Conservation (phyloP, 2,797 vertebrate genomes). For the Bucorvus abyssinicus region DNA sequence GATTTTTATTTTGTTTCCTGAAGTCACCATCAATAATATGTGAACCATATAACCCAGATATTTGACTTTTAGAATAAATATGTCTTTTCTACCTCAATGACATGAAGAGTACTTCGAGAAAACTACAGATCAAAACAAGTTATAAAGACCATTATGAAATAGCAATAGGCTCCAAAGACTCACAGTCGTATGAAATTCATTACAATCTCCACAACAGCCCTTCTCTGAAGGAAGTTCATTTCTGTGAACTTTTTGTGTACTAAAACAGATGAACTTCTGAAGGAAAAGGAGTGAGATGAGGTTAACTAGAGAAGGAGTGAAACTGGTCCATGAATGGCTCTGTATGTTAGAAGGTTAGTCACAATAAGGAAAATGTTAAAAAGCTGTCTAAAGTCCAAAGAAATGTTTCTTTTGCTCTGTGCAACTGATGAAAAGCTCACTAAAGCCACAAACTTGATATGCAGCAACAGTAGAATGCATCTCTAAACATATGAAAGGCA, state of each 20-base stretch:
- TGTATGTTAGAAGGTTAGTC: slow-evolving; percentile 10
- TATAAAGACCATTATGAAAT: neutral
- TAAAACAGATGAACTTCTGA: neutral
- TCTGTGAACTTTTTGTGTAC: neutral
- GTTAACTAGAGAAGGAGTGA: neutral
- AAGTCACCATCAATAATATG: neutral
- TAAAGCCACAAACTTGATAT: slow-evolving; percentile 54
- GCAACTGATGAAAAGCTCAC: slow-evolving; percentile 1
- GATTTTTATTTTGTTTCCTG: neutral
- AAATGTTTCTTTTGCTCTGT: slow-evolving; percentile 38
- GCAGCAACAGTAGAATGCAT: slow-evolving; percentile 54
- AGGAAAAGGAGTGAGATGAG: neutral
- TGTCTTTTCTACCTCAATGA: neutral
- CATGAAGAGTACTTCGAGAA: neutral
- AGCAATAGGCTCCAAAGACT: neutral
- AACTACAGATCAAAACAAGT: neutral
- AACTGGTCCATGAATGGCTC: slow-evolving; percentile 5
- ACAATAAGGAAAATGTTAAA: neutral
- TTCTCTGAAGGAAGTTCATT: neutral
- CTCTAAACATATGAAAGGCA: slow-evolving; percentile 45
- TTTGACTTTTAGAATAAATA: neutral
- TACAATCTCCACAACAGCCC: neutral
- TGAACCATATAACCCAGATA: neutral
- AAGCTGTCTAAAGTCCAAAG: slow-evolving; percentile 33
- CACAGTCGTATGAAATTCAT: neutral